Evolutionary conservation across 2,113 vertebrate genomes (phyloP), one percentile per base, ranked within the genome.

Genomic region (Zeus faber): DNA sequence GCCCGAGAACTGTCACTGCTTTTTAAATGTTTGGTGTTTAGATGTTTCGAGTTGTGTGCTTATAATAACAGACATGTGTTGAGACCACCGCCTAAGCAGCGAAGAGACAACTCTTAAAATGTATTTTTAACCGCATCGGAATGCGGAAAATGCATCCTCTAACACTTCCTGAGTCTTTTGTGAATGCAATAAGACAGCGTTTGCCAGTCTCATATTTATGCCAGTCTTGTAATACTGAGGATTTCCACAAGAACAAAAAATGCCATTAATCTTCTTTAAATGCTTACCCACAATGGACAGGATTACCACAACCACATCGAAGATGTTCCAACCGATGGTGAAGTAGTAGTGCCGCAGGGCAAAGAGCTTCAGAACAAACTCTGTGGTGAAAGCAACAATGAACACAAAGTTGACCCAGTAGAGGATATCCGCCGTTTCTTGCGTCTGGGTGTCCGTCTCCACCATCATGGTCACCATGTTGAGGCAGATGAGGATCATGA

Each of bases 381-480:
- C 97, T 1, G 92, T 88, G 47, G 97, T 98, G 90, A 98, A 99
- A 65, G 93, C 89, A 66, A 98, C 91, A 63, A 99, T 94, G 26
- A 99, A 99, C 53, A 99, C 85, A 9, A 99, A 90, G 88, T 99
- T 99, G 70, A 99, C 92, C 95, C 95, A 97, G 85, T 98, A 99
- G 1, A 99, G 92, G 44, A 99, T 94, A 2, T 86, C 82, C 79
- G 98, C 96, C 49, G 95, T 96, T 27, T 99, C 91, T 6, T 88
- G 58, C 25, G 92, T 93, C 70, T 99, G 96, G 0, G 95, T 92
- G 2, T 99, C 97, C 0, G 97, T 98, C 83, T 99, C 97, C 72
- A 99, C 95, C 97, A 99, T 99, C 97, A 99, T 99, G 4, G 97
- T 99, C 54, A 99, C 97, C 97, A 99, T 99, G 87, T 99, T 99